phyloP scores from a whole-genome alignment of 2,888 invertebrate genomes.

The Eudemis profundana region DNA sequence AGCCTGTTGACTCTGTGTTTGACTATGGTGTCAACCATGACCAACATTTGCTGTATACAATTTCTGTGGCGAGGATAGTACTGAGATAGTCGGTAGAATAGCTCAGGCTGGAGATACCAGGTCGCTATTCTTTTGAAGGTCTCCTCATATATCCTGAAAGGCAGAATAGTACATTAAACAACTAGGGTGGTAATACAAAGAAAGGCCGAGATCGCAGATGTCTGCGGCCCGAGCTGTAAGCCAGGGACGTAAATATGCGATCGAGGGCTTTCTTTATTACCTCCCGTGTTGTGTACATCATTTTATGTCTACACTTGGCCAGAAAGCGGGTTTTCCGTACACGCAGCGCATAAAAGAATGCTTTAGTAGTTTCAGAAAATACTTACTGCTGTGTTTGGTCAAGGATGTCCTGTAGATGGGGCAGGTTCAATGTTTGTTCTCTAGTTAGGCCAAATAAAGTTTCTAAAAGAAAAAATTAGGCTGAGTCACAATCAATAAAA shows the following conservation, averaged over 20 bases:
- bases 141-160: constrained; percentile 65
- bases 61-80: constrained; percentile 50
- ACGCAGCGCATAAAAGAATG: no score
- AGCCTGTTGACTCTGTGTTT: constrained; percentile 49
- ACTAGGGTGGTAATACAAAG: no score
- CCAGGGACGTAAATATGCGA: no score
- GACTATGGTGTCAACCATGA: constrained; percentile 57
- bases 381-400: constrained; percentile 59
- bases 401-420: constrained; percentile 62
- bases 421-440: constrained; percentile 62
- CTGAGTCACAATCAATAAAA: no score
- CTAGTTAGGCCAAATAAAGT: constrained; percentile 69
- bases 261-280: no score
- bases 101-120: constrained; percentile 74
- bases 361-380: no score
- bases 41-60: constrained; percentile 50
- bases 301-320: no score
- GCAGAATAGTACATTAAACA: no score
- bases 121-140: constrained; percentile 72
- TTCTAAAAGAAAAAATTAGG: constrained; percentile 58
- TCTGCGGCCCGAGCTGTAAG: no score
- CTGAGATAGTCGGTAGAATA: constrained; percentile 62
- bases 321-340: no score
- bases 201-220: no score
- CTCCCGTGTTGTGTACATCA: no score